A percentile compares a stretch with the other conserved stretches of the same genome.
Conservation (phyloP, 2,888 invertebrate genomes). For the Mesorhabditis spiculigera region DNA sequence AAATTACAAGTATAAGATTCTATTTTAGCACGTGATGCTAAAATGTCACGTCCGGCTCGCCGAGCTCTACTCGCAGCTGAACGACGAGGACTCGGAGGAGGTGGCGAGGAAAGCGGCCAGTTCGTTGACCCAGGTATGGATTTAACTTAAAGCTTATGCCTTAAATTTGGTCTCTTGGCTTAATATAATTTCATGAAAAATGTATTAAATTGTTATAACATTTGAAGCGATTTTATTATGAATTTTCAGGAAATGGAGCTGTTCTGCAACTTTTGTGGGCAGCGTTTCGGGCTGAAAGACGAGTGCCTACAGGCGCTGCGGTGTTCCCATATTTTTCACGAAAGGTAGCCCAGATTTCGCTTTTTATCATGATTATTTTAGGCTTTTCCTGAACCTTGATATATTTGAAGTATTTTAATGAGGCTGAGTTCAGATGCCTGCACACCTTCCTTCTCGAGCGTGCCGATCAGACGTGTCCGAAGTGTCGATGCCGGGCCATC, state of each 20-base stretch:
- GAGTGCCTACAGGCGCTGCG: constrained; percentile 57
- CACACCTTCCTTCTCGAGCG: constrained; percentile 46
- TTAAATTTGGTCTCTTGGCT: neutral
- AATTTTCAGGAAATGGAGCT: constrained; percentile 60
- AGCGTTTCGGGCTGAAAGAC: constrained; percentile 50
- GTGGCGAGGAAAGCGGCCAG: constrained; percentile 45
- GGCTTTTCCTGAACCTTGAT: neutral
- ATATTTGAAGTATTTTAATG: neutral
- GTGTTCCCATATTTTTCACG: constrained; percentile 59
- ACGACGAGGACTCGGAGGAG: constrained; percentile 58
- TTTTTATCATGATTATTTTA: too few relatives aligned
- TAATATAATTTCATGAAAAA: too few relatives aligned
- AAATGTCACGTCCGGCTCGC: constrained; percentile 60
- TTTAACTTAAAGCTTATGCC: neutral
- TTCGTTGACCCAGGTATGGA: constrained; percentile 53
- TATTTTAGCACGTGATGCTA: constrained; percentile 59
- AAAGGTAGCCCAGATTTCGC: constrained; percentile 27
- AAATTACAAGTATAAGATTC: constrained; percentile 14
- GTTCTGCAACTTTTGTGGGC: constrained; percentile 62
- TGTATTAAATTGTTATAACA: too few relatives aligned
- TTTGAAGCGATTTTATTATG: constrained; percentile 39
- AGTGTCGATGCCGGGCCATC: constrained; percentile 51
- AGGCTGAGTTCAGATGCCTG: constrained; percentile 34
- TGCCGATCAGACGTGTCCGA: constrained; percentile 51
- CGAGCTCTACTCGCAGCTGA: constrained; percentile 58